Evolutionary conservation across 2,888 invertebrate genomes (phyloP), one percentile per base, ranked within the genome.

Genomic region (Galerucella nymphaeae): DNA sequence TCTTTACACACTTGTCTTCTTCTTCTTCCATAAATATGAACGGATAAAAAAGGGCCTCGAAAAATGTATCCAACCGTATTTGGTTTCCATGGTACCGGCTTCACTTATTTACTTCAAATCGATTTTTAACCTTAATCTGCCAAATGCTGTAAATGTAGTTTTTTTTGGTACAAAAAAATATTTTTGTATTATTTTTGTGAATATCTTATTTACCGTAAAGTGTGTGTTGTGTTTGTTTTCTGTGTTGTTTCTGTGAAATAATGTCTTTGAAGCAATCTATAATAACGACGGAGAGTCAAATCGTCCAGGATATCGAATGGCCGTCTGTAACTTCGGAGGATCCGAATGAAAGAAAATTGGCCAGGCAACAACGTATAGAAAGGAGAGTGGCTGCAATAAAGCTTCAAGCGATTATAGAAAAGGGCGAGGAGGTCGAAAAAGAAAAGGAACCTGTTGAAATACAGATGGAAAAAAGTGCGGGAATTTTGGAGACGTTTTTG

Each of bases 331-430:
- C 88, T 0, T 93, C 94, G 0, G 81, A 84, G 5, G 91, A 93
- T 84, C 90, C 92, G 10, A 88, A 89, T 63, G 93, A 94, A 84
- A 86, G 94, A 79, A 94, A 93, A 85, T 88, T 91, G 57, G 94
- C 92, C 0, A 88, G 94, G 71, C 87, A 89, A 73, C 84, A 92
- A 65, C 88, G 94, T 62, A 93, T 94, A 81, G 89, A 92, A 83
- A 89, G 89, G 71, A 87, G 92, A 75, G 86, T 89, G 75, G 90
- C 91, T 72, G 90, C 89, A n/a, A 6, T 62, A 11, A 62, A 62
- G 42, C 8, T 62, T 8, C 61, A 41, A 10, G 16, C 30, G 9
- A 42, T 42, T 10, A 41, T 81, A 42, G 61, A 62, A 38, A 16
- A 8, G 53, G 55, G 65, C 9, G 38, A 38, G 14, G n/a, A 16